phyloP scores from a whole-genome alignment of 2,888 invertebrate genomes.

The Merodon equestris region DNA sequence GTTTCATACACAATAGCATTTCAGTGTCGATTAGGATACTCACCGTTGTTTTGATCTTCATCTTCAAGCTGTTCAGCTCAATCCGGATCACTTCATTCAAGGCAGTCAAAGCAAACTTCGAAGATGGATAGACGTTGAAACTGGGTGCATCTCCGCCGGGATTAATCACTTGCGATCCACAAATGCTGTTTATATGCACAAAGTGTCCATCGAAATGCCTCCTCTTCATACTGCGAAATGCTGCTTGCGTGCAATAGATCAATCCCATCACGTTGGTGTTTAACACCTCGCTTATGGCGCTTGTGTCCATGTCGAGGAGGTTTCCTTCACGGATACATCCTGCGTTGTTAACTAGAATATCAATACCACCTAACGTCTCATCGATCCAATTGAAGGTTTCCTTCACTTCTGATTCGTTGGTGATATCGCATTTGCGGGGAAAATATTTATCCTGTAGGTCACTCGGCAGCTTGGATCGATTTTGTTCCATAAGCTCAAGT shows the following conservation, averaged over 20 bases:
- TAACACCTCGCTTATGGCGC: slow-evolving; percentile 74
- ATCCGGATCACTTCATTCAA: slow-evolving; percentile 74
- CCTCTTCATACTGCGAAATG: slow-evolving; percentile 79
- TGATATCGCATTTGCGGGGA: slow-evolving; percentile 79
- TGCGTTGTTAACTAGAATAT: slow-evolving; percentile 78
- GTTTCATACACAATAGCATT: not conserved
- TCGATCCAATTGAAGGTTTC: slow-evolving; percentile 80
- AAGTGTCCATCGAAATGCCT: slow-evolving; percentile 74
- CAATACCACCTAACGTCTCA: slow-evolving; percentile 69
- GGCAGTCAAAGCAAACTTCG: slow-evolving; percentile 75
- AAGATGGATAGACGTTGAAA: slow-evolving; percentile 75
- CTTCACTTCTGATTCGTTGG: slow-evolving; percentile 80
- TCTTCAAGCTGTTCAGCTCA: slow-evolving; percentile 73
- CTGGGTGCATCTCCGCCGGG: slow-evolving; percentile 71
- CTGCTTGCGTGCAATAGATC: slow-evolving; percentile 79
- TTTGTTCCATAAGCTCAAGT: slow-evolving; percentile 58
- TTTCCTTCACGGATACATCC: slow-evolving; percentile 77
- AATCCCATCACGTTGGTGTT: slow-evolving; percentile 80
- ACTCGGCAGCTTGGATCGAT: slow-evolving; percentile 70
- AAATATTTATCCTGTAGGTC: slow-evolving; percentile 74
- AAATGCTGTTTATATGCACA: slow-evolving; percentile 74
- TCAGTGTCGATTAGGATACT: slow-evolving; percentile 52
- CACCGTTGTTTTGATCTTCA: slow-evolving; percentile 76
- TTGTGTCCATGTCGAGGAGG: slow-evolving; percentile 72
- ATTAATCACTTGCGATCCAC: slow-evolving; percentile 72